phyloP scores from a whole-genome alignment of 2,113 vertebrate species.

The Tragelaphus scriptus region DNA sequence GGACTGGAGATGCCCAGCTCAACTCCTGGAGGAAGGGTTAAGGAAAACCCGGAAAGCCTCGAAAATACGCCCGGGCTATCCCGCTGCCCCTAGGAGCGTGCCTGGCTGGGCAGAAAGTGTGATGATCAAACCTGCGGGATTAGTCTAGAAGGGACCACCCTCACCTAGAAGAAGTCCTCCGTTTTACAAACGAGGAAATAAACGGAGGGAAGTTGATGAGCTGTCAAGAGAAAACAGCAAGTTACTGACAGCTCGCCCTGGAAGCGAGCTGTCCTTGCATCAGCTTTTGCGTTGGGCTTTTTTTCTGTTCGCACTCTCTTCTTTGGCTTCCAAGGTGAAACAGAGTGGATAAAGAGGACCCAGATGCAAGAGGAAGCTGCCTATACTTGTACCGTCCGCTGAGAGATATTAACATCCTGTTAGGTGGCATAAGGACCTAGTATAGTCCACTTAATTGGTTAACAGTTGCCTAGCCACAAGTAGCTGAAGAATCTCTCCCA shows the following conservation, averaged over 20 bases:
- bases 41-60: background rate
- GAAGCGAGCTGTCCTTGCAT: background rate
- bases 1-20: background rate
- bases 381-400: background rate
- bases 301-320: background rate
- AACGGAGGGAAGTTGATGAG: background rate
- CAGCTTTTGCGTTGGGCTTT: background rate
- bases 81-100: background rate
- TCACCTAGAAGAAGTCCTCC: background rate
- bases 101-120: background rate
- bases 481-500: background rate
- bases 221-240: background rate
- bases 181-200: constrained; percentile 1
- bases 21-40: background rate
- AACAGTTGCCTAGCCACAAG: background rate
- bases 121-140: background rate
- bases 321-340: background rate
- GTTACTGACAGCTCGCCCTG: background rate
- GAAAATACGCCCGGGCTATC: background rate
- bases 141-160: background rate
- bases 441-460: background rate
- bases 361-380: background rate
- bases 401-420: background rate
- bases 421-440: background rate
- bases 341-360: background rate